Conservation (phyloP, 35 echinoderm and acorn worm species). For the Antedon bifida region DNA sequence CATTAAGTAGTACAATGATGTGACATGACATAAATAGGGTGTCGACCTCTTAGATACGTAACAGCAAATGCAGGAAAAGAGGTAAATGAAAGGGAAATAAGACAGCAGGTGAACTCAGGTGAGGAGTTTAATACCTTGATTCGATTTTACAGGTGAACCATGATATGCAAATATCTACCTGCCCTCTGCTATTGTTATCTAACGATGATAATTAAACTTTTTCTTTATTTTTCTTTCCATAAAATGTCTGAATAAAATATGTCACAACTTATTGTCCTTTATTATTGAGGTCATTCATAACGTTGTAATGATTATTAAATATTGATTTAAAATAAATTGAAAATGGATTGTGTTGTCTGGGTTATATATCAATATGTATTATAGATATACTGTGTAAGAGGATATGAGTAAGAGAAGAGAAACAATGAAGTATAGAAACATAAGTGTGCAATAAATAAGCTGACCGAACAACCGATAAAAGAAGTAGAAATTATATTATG, state of each 20-base stretch:
- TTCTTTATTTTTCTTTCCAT: too few species aligned
- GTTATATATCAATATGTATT: too few species aligned
- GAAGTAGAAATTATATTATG: too few species aligned
- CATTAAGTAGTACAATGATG: neutral
- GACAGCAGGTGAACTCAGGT: neutral
- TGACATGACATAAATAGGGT: neutral
- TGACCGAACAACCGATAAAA: too few species aligned
- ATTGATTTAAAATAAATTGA: too few species aligned
- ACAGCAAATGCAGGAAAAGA: neutral
- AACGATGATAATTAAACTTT: too few species aligned
- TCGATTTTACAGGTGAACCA: neutral
- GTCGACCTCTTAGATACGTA: neutral
- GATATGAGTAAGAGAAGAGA: neutral
- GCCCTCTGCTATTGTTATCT: neutral
- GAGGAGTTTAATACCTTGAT: neutral
- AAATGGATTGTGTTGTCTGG: neutral
- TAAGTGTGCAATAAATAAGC: too few species aligned
- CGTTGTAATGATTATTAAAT: too few species aligned
- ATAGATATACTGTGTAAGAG: neutral
- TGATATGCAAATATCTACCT: neutral
- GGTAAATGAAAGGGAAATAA: neutral
- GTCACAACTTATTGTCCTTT: too few species aligned
- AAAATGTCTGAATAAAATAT: too few species aligned
- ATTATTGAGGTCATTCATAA: neutral
- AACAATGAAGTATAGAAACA: neutral